Base-by-base conservation (phyloP, 2,888 invertebrate species). In the Flexamia atlantica region DNA sequence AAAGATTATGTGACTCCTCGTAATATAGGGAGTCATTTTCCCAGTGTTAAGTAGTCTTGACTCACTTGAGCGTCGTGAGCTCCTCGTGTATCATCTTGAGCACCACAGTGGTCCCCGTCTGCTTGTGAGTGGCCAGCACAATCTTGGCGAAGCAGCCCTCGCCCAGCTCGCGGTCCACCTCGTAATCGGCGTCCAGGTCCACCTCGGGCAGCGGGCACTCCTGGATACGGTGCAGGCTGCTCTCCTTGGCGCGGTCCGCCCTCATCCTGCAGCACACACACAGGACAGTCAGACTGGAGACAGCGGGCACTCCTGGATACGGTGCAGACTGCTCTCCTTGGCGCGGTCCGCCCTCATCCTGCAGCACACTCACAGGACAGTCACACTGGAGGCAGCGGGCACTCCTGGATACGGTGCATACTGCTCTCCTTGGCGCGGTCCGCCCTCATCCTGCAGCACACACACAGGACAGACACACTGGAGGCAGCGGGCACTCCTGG, bases 131-230 rank as follows among this genome's bases (percentile, higher is more conserved):
- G 9, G 94, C 94, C 70, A 95, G 90, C 36, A 95, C 90, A 0
- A 95, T 93, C 87, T 93, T 93, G 3, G 95, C 94, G 88, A 94
- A 95, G 85, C 94, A 94, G 12, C 95, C 95, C 88, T 94, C 93
- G 14, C 94, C 94, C 32, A 95, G 90, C 0, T 93, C 93, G 87
- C 92, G 92, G 70, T 93, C 91, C 20, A 95, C 91, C 85, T 93
- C 92, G 89, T 95, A 95, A 89, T 94, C 93, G 86, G 92, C 91
- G 23, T 90, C 88, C 76, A 93, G 90, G 53, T 92, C 91, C 88
- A 93, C 89, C 85, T 92, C 89, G 4, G 92, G 91, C 80, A 93
- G 88, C 0, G 91, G 90, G 30, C 92, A 89, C 85, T 93, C 93
- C 86, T 92, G 92, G 84, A 93, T 91, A 85, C 90, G 90, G 88